A percentile compares a stretch with the other conserved stretches of the same genome.
Evolutionary conservation across 2,797 vertebrate species (phyloP).

Genomic region (Cottoperca gobio): DNA sequence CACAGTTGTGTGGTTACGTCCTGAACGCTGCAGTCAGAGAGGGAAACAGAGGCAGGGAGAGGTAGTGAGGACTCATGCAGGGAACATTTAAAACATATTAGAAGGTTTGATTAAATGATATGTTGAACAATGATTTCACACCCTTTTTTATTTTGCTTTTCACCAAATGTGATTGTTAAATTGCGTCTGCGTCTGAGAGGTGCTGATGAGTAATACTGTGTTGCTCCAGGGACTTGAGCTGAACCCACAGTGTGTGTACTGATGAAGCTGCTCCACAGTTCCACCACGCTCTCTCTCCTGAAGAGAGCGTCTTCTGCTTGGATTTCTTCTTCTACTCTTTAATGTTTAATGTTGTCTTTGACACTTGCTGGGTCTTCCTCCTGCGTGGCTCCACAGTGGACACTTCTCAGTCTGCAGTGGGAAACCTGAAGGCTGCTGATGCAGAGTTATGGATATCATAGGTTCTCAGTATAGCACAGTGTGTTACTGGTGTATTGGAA

Average conservation of each 20-base stretch:
- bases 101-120: background rate
- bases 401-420: no score
- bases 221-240: no score
- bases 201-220: no score
- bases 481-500: slow-evolving; percentile 52
- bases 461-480: slow-evolving; percentile 25
- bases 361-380: no score
- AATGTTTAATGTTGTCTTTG: no score
- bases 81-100: background rate
- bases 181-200: background rate
- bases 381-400: no score
- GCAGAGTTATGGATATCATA: slow-evolving; percentile 27
- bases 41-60: slow-evolving; percentile 1
- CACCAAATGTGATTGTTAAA: background rate
- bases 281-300: no score
- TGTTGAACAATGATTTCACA: background rate
- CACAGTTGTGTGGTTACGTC: background rate
- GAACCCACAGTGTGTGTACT: no score
- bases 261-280: no score
- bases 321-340: no score
- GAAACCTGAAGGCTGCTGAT: no score
- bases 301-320: no score
- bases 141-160: background rate
- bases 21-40: background rate
- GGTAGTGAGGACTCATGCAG: background rate